Conservation (phyloP, 2,797 vertebrate genomes). For the Coregonus ussuriensis region DNA sequence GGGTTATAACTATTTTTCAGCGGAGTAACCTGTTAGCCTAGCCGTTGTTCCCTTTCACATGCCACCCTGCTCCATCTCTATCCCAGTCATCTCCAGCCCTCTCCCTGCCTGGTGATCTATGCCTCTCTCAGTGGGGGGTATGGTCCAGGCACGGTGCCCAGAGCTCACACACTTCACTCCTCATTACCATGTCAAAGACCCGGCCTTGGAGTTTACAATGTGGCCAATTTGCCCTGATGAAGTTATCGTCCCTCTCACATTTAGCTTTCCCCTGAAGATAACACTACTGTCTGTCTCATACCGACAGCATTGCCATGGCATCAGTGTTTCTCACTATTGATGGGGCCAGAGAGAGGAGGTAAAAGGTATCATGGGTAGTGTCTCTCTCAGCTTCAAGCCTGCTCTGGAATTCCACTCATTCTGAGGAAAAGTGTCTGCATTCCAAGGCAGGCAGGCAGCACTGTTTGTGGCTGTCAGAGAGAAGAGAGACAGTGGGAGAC, state of each 20-base stretch:
- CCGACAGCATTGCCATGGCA: conserved; percentile 74
- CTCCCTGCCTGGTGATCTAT: conserved; percentile 67
- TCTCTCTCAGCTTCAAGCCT: conserved; percentile 67
- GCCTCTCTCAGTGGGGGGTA: conserved; percentile 78
- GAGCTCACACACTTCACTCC: conserved; percentile 76
- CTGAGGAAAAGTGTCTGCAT: conserved; percentile 66
- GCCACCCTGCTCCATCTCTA: conserved; percentile 56
- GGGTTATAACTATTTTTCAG: conserved; percentile 57
- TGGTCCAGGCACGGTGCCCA: conserved; percentile 73
- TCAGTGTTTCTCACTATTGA: conserved; percentile 58
- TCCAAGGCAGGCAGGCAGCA: conserved; percentile 43
- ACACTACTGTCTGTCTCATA: conserved; percentile 78
- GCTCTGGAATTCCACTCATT: conserved; percentile 71
- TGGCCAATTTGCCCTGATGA: conserved; percentile 80
- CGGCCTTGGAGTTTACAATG: conserved; percentile 70
- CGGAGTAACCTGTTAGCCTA: conserved; percentile 61
- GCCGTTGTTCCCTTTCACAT: conserved; percentile 72
- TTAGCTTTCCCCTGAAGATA: conserved; percentile 70
- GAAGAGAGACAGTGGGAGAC: conserved; percentile 49
- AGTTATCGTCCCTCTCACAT: conserved; percentile 76
- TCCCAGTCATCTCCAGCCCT: conserved; percentile 58
- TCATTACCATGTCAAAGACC: conserved; percentile 83
- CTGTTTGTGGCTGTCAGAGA: conserved; percentile 66
- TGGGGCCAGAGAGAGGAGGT: conserved; percentile 50
- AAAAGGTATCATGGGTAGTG: conserved; percentile 71